A percentile compares a stretch with the other conserved stretches of the same genome.
phyloP scores from a whole-genome alignment of 2,113 vertebrate genomes.

The western clawed frog (Xenopus tropicalis) region UCB_Xtro_10.0 CM004449.2:82444501-82445000 shows the following conservation, averaged over 20 bases:
- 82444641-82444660: conserved; percentile 29
- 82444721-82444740: conserved; percentile 42
- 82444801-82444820: conserved; percentile 31
- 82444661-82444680: conserved; percentile 16
- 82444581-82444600: no score
- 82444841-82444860: conserved; percentile 26
- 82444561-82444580: no score
- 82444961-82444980: no score
- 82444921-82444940: neutral
- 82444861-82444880: conserved; percentile 15
- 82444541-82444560: no score
- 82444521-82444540: no score
- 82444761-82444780: conserved; percentile 42
- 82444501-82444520: no score
- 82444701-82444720: conserved; percentile 44
- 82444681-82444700: conserved; percentile 44
- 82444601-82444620: no score
- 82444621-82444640: neutral
- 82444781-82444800: conserved; percentile 44
- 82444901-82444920: neutral
- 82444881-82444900: conserved; percentile 5
- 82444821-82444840: conserved; percentile 11
- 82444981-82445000: no score
- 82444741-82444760: conserved; percentile 44
- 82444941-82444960: neutral